Conservation (phyloP, 2,113 vertebrate genomes). For the Planiliza haematocheilus region DNA sequence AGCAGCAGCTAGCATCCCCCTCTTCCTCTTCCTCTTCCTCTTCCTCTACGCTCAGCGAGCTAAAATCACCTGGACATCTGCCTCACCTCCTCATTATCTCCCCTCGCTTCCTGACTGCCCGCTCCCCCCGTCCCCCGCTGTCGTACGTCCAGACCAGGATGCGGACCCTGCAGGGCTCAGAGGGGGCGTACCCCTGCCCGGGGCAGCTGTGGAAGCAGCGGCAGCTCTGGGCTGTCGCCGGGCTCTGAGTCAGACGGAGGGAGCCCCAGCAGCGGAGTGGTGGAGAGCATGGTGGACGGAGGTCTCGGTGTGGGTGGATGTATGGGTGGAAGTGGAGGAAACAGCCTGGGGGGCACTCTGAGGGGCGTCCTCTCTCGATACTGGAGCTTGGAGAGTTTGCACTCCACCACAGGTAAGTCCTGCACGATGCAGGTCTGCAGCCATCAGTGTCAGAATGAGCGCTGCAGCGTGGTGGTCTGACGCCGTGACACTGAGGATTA, state of each 20-base stretch:
- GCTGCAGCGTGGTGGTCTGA: background rate
- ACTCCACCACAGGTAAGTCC: conserved; percentile 92
- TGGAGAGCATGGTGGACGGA: conserved; percentile 84
- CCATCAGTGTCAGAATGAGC: background rate
- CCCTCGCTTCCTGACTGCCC: conserved; percentile 19
- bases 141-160: conserved; percentile 68
- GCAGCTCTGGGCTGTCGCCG: conserved; percentile 89
- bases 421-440: background rate
- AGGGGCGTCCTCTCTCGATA: conserved; percentile 92
- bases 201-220: conserved; percentile 89
- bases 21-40: conserved; percentile 30
- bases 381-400: conserved; percentile 97
- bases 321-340: conserved; percentile 81
- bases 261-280: conserved; percentile 83
- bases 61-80: conserved; percentile 51
- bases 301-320: conserved; percentile 83
- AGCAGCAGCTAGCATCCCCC: conserved; percentile 42
- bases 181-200: conserved; percentile 87
- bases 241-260: conserved; percentile 93
- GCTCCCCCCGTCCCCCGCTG: conserved; percentile 3
- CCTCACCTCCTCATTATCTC: conserved; percentile 7
- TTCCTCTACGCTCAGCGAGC: conserved; percentile 25
- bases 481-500: conserved; percentile 5
- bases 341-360: conserved; percentile 85
- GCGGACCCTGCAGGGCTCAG: conserved; percentile 90